A percentile compares a stretch with the other conserved stretches of the same genome.
phyloP scores from a whole-genome alignment of 2,888 invertebrate genomes.

The Nephrotoma flavescens region DNA sequence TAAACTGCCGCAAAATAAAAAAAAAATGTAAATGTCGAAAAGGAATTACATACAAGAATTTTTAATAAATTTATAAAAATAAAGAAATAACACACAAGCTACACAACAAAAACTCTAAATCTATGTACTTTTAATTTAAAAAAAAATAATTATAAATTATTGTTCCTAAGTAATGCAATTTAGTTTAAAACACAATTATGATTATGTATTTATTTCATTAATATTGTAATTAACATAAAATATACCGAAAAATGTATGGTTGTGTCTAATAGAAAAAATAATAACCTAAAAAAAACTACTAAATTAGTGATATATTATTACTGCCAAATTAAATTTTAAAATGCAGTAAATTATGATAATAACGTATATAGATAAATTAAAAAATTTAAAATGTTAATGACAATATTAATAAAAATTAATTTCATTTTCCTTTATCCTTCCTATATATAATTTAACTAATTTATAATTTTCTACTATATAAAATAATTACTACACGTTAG shows the following conservation, averaged over 20 bases:
- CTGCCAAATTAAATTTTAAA: not conserved
- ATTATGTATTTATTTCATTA: not conserved
- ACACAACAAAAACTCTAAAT: not conserved
- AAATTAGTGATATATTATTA: not conserved
- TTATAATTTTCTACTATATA: not conserved
- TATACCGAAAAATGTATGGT: not conserved
- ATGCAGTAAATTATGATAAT: not conserved
- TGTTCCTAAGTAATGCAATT: not conserved
- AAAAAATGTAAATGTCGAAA: slow-evolving; percentile 5
- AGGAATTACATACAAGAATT: not conserved
- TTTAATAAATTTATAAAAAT: not conserved
- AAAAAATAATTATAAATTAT: not conserved
- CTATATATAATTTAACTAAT: not conserved
- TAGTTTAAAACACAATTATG: not conserved
- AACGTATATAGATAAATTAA: not conserved
- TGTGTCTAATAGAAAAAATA: not conserved
- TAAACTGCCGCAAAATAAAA: slow-evolving; percentile 4
- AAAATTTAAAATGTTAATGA: not conserved
- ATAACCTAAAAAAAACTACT: not conserved
- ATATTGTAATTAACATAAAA: not conserved
- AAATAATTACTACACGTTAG: not conserved
- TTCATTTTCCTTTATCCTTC: not conserved
- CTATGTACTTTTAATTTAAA: not conserved
- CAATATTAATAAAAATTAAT: not conserved
- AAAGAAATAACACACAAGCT: slow-evolving; percentile 1